Evolutionary conservation across 1,140 invertebrate genomes (phyloP).

Genomic region (Cyclina sinensis): DNA sequence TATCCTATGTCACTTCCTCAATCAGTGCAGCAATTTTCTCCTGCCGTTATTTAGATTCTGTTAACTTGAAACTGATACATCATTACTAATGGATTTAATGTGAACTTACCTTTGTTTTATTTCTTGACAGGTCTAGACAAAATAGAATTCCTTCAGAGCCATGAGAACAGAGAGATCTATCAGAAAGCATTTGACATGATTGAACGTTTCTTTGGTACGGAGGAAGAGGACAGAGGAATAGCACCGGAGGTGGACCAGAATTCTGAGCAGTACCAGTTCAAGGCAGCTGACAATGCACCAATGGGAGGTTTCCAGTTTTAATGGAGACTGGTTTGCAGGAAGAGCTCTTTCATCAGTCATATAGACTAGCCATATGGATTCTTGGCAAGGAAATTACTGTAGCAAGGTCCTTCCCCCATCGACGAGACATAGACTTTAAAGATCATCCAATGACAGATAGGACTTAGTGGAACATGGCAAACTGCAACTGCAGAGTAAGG

Average conservation of each 20-base stretch:
- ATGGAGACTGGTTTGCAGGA: constrained; percentile 22
- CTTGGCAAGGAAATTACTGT: constrained; percentile 21
- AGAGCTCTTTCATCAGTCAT: constrained; percentile 28
- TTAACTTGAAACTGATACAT: no score
- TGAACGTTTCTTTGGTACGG: constrained; percentile 97
- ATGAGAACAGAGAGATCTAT: constrained; percentile 99
- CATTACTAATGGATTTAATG: no score
- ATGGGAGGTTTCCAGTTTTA: constrained; percentile 85
- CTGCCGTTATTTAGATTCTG: no score
- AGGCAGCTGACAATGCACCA: constrained; percentile 81
- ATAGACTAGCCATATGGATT: constrained; percentile 31
- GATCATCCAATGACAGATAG: not conserved
- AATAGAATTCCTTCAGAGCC: constrained; percentile 97
- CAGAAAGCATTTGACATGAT: constrained; percentile 99
- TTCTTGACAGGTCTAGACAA: constrained; percentile 93
- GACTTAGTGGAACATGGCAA: not conserved
- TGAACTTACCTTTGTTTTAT: not conserved
- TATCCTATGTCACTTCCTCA: no score
- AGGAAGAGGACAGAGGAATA: constrained; percentile 92
- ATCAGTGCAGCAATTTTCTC: no score
- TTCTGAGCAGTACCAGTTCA: constrained; percentile 90
- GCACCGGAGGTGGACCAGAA: constrained; percentile 93
- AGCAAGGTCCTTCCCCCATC: constrained; percentile 49
- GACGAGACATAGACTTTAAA: constrained; percentile 38
- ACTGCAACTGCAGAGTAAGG: not conserved